phyloP scores from a whole-genome alignment of 2,888 invertebrate species.

The Busseola fusca region DNA sequence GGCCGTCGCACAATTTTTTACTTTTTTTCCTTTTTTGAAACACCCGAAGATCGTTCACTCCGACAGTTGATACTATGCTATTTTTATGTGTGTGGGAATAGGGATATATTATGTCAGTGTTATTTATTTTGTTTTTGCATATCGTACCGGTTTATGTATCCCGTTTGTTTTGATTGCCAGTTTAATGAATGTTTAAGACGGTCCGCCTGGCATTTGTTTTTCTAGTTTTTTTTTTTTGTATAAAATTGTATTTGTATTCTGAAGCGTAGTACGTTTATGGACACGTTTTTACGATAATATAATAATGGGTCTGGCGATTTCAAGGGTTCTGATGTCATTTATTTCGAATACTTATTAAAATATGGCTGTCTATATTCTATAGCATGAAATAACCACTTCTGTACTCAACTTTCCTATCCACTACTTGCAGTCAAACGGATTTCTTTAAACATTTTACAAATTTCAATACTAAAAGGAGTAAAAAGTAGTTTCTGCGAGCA shows the following conservation, averaged over 20 bases:
- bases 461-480: slow-evolving; percentile 25
- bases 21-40: slow-evolving; percentile 68
- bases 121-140: slow-evolving; percentile 66
- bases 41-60: slow-evolving; percentile 80
- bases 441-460: slow-evolving; percentile 25
- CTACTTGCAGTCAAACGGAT: not conserved
- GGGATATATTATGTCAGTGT: slow-evolving; percentile 81
- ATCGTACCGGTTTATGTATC: slow-evolving; percentile 64
- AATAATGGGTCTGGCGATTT: slow-evolving; percentile 23
- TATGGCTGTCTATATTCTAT: not conserved
- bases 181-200: slow-evolving; percentile 54
- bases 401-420: not conserved
- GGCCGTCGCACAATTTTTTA: slow-evolving; percentile 77
- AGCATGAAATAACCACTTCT: not conserved
- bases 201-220: slow-evolving; percentile 31
- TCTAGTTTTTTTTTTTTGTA: slow-evolving; percentile 17
- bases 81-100: slow-evolving; percentile 78
- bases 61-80: slow-evolving; percentile 74
- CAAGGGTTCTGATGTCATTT: slow-evolving; percentile 38
- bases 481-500: slow-evolving; percentile 29
- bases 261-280: slow-evolving; percentile 30
- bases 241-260: slow-evolving; percentile 46
- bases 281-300: slow-evolving; percentile 33
- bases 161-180: slow-evolving; percentile 76
- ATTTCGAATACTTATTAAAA: slow-evolving; percentile 35